phyloP scores from a whole-genome alignment of 1,140 invertebrate genomes.

The Microplitis demolitor region DNA sequence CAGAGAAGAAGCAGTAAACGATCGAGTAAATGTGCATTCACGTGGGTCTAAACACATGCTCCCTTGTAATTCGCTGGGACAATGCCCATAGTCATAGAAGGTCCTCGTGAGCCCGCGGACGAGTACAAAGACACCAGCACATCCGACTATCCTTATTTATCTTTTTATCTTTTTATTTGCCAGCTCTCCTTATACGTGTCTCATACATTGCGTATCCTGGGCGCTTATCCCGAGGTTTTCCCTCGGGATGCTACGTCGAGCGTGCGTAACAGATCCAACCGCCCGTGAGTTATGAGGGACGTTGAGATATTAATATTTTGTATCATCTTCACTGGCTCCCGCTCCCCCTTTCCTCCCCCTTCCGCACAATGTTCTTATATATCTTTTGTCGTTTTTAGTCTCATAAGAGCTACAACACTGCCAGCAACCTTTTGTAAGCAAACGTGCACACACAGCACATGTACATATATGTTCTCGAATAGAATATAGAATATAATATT shows the following conservation, averaged over 20 bases:
- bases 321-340: slow-evolving; percentile 57
- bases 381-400: slow-evolving; percentile 55
- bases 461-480: too few relatives aligned
- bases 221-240: slow-evolving; percentile 48
- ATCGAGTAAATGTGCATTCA: slow-evolving; percentile 49
- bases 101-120: slow-evolving; percentile 33
- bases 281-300: slow-evolving; percentile 61
- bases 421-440: not conserved
- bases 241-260: slow-evolving; percentile 55
- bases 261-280: slow-evolving; percentile 59
- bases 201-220: slow-evolving; percentile 42
- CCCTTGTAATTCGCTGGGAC: slow-evolving; percentile 49
- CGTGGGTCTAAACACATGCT: slow-evolving; percentile 50
- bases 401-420: slow-evolving; percentile 15
- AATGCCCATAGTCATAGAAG: slow-evolving; percentile 51
- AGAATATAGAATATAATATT: too few relatives aligned
- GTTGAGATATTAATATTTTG: slow-evolving; percentile 63
- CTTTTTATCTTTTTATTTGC: slow-evolving; percentile 1
- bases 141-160: not conserved
- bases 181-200: not conserved
- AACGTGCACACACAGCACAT: too few relatives aligned
- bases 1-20: not conserved
- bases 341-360: slow-evolving; percentile 36
- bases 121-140: slow-evolving; percentile 53
- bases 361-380: slow-evolving; percentile 25